Base-by-base conservation (phyloP, 1,140 invertebrate species). In the Panulirus ornatus region DNA sequence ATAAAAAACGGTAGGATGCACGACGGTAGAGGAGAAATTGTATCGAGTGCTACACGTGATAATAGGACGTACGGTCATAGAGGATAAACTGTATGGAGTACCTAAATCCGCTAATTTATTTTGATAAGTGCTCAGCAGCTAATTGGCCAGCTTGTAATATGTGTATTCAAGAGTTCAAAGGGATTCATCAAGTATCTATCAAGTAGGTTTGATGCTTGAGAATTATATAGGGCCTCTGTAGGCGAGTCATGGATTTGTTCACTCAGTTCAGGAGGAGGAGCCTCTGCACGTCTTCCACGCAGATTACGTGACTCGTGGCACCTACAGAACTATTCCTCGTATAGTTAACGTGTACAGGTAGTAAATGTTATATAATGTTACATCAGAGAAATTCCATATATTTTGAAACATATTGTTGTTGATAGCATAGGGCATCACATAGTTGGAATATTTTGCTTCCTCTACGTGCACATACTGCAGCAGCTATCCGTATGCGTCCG, bases 281-380 rank as follows among this genome's bases (percentile, higher is more conserved):
- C 83, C 83, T 84, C 83, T 71, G 83, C 22, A 47, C 47, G 83
- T 84, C 83, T 84, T 86, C 71, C 71, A 78, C 42, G 54, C 40
- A 58, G 84, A 76, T 51, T 40, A 44, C 36, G 73, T 54, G 42
- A 78, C 84, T 86, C 30, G 47, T 58, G 36, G 51, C 51, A 63
- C 58, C 73, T 36, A 54, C 22, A 36, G 19, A 27, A 30, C 47
- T 75, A 58, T 54, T 63, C 71, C 84, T 36, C 47, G 66, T 38
- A 54, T 36, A 51, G 30, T 27, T 66, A 66, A 54, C 47, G 27
- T 63, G 54, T 86, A 76, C 71, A 86, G 84, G 71, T 54, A 75
- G 36, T 14, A n/a, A 70, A 66, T 70, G 81, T 84, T 84, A 75
- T 73, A 40, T 73, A 51, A 71, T 34, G 40, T 36, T 71, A 70